Evolutionary conservation across 2,888 invertebrate genomes (phyloP).

Genomic region (Buathra laborator): DNA sequence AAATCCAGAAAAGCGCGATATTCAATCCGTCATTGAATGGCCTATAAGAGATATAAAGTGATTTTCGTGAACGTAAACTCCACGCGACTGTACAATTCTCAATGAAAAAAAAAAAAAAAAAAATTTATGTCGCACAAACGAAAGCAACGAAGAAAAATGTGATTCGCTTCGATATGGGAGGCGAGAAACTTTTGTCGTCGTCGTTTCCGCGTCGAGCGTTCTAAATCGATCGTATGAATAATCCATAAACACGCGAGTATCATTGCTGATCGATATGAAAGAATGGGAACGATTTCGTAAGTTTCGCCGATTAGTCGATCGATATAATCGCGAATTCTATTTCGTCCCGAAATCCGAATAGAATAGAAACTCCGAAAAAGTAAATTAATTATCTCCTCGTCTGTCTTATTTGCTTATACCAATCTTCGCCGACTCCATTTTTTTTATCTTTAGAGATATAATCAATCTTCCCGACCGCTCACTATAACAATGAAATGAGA

Average conservation of each 20-base stretch:
- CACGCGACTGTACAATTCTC: too few species aligned
- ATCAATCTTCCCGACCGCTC: background rate
- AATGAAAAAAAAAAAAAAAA: background rate
- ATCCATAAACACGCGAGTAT: background rate
- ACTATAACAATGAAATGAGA: background rate
- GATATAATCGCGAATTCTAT: background rate
- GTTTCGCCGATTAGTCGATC: background rate
- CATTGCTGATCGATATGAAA: background rate
- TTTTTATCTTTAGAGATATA: background rate
- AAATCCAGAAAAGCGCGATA: conserved; percentile 78
- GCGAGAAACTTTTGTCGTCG: background rate
- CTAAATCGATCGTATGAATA: background rate
- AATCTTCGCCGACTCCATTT: background rate
- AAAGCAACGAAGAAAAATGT: background rate
- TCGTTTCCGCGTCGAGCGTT: background rate
- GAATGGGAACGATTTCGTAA: background rate
- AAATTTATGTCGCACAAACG: background rate
- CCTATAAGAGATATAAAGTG: background rate
- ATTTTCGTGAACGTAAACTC: background rate
- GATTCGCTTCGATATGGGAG: background rate
- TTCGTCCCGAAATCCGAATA: background rate
- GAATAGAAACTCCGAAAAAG: background rate
- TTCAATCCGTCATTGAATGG: conserved; percentile 9
- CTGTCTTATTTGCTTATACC: background rate
- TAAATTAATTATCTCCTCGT: background rate